A percentile compares a stretch with the other conserved stretches of the same genome.
Evolutionary conservation across 2,888 invertebrate species (phyloP).

Genomic region (Eupelmus urozonus): DNA sequence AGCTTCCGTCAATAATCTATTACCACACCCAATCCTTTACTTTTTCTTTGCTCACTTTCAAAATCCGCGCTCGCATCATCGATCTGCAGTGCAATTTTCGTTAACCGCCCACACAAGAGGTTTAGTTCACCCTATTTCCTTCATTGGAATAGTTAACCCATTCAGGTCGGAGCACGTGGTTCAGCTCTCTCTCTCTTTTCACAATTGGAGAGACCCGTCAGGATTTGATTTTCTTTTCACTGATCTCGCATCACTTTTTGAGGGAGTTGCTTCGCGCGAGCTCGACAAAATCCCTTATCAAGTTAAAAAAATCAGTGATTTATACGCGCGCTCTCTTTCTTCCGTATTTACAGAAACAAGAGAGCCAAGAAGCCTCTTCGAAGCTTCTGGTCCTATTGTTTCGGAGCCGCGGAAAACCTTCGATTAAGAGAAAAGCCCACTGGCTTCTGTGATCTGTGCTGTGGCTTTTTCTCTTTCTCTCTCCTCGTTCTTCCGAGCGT

Average conservation of each 20-base stretch:
- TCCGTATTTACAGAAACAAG: slow-evolving; percentile 18
- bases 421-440: slow-evolving; percentile 46
- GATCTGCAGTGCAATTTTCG: slow-evolving; percentile 16
- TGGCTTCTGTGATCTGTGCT: background rate
- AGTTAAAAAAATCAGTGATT: slow-evolving; percentile 50
- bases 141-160: slow-evolving; percentile 38
- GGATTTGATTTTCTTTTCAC: slow-evolving; percentile 57
- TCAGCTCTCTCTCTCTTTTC: no score
- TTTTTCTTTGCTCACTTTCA: no score
- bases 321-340: slow-evolving; percentile 1
- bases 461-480: background rate
- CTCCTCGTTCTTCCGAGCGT: background rate
- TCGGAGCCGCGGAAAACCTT: slow-evolving; percentile 22
- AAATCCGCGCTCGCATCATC: no score
- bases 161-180: no score
- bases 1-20: no score
- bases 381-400: slow-evolving; percentile 20
- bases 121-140: no score
- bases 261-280: background rate
- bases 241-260: background rate
- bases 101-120: no score
- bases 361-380: slow-evolving; percentile 1
- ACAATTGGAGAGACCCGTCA: slow-evolving; percentile 38
- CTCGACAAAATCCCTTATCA: slow-evolving; percentile 48
- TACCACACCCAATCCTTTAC: no score